These are phyloP conservation scores for Podiceps cristatus DNA, from an alignment of 2,113 vertebrate species.

Conservation along the genomic window DNA sequence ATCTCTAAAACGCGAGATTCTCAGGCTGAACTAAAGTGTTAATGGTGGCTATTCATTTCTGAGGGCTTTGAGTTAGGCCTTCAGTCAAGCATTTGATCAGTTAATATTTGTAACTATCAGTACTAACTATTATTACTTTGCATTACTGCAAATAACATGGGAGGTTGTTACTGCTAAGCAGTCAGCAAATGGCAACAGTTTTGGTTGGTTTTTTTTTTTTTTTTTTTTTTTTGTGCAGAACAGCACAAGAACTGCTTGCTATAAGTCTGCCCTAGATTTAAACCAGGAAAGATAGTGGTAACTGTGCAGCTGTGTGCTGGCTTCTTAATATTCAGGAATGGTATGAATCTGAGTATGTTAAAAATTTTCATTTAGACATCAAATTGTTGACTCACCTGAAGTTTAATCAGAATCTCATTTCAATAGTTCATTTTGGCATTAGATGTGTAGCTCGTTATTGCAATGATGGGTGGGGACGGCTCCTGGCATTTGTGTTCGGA, in stretches of 20 bases:
- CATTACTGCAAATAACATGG: background rate
- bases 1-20: background rate
- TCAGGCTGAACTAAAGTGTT: background rate
- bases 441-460: background rate
- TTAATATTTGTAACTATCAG: background rate
- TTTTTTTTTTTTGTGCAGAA: background rate
- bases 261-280: background rate
- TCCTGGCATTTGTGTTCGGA: background rate
- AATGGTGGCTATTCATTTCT: background rate
- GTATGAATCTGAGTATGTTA: background rate
- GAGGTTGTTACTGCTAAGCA: background rate
- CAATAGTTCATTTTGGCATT: background rate
- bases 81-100: background rate
- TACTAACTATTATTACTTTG: background rate
- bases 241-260: background rate
- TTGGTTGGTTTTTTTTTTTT: too few relatives aligned
- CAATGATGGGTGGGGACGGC: background rate
- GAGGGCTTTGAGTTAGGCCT: background rate
- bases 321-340: background rate
- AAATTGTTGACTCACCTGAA: slow-evolving; percentile 15
- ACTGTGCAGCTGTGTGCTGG: background rate
- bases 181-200: background rate
- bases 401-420: slow-evolving; percentile 19
- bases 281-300: background rate
- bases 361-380: background rate